These are phyloP conservation scores for Stegostoma tigrinum DNA, from an alignment of 2,113 vertebrate genomes.

Conservation along the genomic window DNA sequence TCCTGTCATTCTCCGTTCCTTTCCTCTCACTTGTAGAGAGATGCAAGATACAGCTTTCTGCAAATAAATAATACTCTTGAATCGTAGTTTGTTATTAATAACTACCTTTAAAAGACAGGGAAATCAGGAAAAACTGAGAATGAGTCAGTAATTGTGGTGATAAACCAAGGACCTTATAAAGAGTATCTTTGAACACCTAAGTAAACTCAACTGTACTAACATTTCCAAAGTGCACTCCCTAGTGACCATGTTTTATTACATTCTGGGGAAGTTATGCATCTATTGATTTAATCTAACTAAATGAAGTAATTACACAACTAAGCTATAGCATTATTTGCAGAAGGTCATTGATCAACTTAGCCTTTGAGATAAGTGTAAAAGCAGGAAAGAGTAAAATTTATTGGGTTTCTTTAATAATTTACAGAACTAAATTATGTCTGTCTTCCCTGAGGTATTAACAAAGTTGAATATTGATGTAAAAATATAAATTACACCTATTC, in stretches of 20 bases:
- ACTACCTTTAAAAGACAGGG: neutral
- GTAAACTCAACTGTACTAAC: neutral
- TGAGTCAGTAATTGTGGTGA: neutral
- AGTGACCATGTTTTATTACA: neutral
- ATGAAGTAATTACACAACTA: constrained; percentile 9
- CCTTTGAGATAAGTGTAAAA: constrained; percentile 6
- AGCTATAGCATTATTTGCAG: neutral
- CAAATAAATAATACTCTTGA: neutral
- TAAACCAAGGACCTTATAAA: neutral
- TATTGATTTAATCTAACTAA: constrained; percentile 17
- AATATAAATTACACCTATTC: neutral
- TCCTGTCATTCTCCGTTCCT: neutral
- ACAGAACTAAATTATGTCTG: neutral
- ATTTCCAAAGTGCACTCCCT: neutral
- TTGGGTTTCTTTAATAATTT: constrained; percentile 5
- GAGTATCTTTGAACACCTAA: constrained; percentile 8
- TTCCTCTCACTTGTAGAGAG: neutral
- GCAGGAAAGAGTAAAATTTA: neutral
- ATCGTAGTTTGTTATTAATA: neutral
- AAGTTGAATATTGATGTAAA: neutral
- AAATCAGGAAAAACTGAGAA: neutral
- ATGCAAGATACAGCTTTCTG: neutral
- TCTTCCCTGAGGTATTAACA: neutral
- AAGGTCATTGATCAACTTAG: neutral
- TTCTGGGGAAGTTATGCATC: neutral